These are phyloP conservation scores for Pteropus alecto DNA, from an alignment of 2,113 vertebrate genomes.

Conservation along the genomic window DNA sequence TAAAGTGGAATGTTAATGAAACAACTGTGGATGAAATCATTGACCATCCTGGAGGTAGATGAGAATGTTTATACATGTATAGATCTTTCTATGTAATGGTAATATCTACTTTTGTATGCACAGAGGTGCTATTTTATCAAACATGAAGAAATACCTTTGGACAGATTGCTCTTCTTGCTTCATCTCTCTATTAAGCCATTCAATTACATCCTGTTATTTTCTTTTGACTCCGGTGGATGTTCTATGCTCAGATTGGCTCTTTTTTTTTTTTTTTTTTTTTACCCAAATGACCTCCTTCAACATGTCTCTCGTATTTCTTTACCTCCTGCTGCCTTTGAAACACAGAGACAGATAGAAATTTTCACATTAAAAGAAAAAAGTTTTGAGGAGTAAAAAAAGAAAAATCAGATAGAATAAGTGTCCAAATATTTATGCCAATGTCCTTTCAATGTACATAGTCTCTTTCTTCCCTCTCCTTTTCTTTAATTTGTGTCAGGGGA, in stretches of 20 bases:
- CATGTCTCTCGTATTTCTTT: background rate
- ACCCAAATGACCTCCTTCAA: background rate
- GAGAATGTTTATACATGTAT: background rate
- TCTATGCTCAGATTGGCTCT: background rate
- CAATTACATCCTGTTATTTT: constrained; percentile 18
- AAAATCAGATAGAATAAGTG: constrained; percentile 1
- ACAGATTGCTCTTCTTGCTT: background rate
- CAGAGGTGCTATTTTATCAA: background rate
- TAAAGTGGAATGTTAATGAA: background rate
- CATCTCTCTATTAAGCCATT: background rate
- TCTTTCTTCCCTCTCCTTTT: background rate
- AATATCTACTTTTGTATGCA: constrained; percentile 1
- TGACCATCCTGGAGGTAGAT: background rate
- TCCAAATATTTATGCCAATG: constrained; percentile 13
- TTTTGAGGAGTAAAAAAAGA: background rate
- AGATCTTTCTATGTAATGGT: background rate
- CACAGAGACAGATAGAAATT: constrained; percentile 1
- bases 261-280: background rate
- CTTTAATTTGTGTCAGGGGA: background rate
- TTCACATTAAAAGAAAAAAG: background rate
- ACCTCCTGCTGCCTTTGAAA: constrained; percentile 2
- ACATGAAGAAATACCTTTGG: background rate
- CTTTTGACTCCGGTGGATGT: constrained; percentile 22
- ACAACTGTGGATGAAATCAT: background rate
- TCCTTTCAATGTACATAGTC: background rate